Evolutionary conservation across 2,888 invertebrate species (phyloP), one percentile per base, ranked within the genome.

Genomic region (Yponomeuta malinellus): DNA sequence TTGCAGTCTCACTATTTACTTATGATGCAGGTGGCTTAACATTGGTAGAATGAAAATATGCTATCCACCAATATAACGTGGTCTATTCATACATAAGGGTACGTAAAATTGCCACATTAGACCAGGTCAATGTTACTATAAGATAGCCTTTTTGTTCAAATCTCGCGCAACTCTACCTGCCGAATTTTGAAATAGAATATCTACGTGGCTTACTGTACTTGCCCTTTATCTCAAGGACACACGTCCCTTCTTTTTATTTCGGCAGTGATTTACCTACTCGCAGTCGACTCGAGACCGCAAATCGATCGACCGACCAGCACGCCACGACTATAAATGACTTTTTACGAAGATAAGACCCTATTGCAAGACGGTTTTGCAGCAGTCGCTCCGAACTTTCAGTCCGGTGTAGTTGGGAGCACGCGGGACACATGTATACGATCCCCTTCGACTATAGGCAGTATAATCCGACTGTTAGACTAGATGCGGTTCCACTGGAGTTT

Each of bases 261-360:
- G 84, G 79, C 81, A 80, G 78, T 79, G 75, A 79, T 79, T 80
- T 70, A 70, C 70, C 64, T 63, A 64, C 48, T 70, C 31, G 48
- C n/a, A 48, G 29, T 70, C 37, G 23, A 63, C 15, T 81, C 79
- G 78, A 77, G 78, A 78, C 78, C 79, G 78, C 74, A 78, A 83
- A 90, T 90, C 90, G 91, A 91, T 90, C 84, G 83, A 74, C 73
- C 81, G 67, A 33, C 15, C 52, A 78, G 81, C 90, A 91, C 90
- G 90, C 90, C 74, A 90, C 81, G 77, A 76, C 87, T 81, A 89
- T 90, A 87, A 88, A 87, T 89, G 87, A 89, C 88, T 91, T 90
- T 90, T 90, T 89, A 85, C 83, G 83, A 68, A 82, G 83, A 80
- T 80, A 23, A 23, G 23, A 78, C 76, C 78, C 48, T 29, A 15